Percentiles rank a stretch among this genome's conserved stretches.
phyloP scores from a whole-genome alignment of 2,113 vertebrate species.

The Eupsittula cactorum region DNA sequence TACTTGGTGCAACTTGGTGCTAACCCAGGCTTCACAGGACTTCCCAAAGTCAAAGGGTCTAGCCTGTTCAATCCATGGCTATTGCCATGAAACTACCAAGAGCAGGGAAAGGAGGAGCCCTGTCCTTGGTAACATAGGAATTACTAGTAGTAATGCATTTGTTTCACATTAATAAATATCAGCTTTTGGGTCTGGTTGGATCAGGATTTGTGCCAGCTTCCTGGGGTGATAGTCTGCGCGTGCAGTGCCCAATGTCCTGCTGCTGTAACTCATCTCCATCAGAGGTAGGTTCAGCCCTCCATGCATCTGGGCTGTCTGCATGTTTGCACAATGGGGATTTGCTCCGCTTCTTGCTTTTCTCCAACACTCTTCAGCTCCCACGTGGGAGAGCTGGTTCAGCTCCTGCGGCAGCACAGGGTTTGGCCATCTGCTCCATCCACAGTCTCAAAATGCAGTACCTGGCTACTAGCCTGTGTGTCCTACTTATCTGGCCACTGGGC shows the following conservation, averaged over 20 bases:
- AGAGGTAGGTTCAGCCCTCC: background rate
- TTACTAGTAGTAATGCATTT: background rate
- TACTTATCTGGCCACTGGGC: background rate
- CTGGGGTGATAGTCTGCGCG: fast-evolving
- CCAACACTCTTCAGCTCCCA: fast-evolving
- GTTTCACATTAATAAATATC: background rate
- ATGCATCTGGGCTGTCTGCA: background rate
- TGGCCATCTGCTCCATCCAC: background rate
- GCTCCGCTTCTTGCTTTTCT: background rate
- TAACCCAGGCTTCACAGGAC: background rate
- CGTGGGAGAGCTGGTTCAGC: background rate
- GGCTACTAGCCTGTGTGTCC: background rate
- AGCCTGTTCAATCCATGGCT: background rate
- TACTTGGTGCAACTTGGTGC: background rate
- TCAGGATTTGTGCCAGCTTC: background rate
- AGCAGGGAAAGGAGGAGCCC: background rate
- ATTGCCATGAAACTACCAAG: background rate
- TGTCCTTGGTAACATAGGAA: background rate
- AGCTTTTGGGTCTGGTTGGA: background rate
- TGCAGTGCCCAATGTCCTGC: fast-evolving
- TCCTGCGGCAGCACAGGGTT: background rate
- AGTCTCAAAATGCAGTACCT: background rate
- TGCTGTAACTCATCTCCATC: background rate
- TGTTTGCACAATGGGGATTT: background rate
- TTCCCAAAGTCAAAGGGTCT: background rate